Evolutionary conservation across 2,888 invertebrate species (phyloP).

Genomic region (Lydus trimaculatus): DNA sequence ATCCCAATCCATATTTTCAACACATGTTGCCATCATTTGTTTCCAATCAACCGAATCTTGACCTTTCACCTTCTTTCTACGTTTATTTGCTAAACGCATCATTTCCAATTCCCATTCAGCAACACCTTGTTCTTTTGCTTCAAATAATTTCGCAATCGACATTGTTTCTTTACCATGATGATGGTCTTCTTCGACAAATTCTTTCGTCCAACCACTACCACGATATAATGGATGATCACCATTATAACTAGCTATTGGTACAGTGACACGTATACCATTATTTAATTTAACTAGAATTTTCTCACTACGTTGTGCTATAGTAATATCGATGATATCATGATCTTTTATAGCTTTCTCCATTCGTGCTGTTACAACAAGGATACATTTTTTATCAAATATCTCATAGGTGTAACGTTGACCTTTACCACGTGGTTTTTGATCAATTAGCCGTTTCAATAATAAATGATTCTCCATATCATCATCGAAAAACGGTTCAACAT

Average conservation of each 20-base stretch:
- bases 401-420: slow-evolving; percentile 74
- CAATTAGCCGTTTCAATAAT: slow-evolving; percentile 59
- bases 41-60: slow-evolving; percentile 54
- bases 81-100: slow-evolving; percentile 55
- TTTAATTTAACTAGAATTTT: slow-evolving; percentile 74
- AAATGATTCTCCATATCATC: slow-evolving; percentile 55
- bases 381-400: slow-evolving; percentile 74
- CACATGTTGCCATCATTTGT: slow-evolving; percentile 65
- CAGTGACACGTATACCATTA: slow-evolving; percentile 73
- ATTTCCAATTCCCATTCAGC: slow-evolving; percentile 58
- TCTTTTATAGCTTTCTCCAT: slow-evolving; percentile 79
- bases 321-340: slow-evolving; percentile 77
- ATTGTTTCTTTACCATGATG: slow-evolving; percentile 57
- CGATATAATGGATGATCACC: slow-evolving; percentile 49
- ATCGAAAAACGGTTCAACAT: slow-evolving; percentile 55
- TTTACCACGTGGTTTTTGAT: slow-evolving; percentile 63
- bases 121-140: slow-evolving; percentile 56
- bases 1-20: slow-evolving; percentile 67
- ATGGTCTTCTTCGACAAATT: slow-evolving; percentile 59
- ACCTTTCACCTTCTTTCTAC: slow-evolving; percentile 55
- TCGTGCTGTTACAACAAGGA: slow-evolving; percentile 73
- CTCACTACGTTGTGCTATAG: slow-evolving; percentile 77
- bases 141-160: slow-evolving; percentile 71
- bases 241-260: slow-evolving; percentile 63
- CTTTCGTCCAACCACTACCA: slow-evolving; percentile 63